phyloP scores from a whole-genome alignment of 1,140 invertebrate species.

The Lutraria rhynchaena region DNA sequence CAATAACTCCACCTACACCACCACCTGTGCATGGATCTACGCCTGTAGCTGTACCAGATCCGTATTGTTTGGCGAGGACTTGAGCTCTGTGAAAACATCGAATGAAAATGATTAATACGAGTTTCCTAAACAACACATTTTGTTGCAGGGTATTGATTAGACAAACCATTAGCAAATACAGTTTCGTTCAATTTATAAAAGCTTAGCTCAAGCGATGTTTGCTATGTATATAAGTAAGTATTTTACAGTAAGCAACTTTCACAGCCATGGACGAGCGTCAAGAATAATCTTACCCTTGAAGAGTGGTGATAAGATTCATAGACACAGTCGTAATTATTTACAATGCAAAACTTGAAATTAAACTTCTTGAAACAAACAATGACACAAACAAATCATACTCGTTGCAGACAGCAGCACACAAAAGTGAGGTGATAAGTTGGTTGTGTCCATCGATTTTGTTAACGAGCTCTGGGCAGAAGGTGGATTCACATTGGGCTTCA shows the following conservation, averaged over 20 bases:
- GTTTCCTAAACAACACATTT: too few relatives aligned
- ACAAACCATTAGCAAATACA: too few relatives aligned
- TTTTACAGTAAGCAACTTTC: too few relatives aligned
- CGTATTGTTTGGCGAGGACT: constrained; percentile 7
- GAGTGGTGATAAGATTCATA: too few relatives aligned
- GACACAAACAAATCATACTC: constrained; percentile 29
- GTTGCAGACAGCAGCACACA: constrained; percentile 27
- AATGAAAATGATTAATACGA: too few relatives aligned
- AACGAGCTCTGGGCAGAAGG: constrained; percentile 13
- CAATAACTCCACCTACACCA: not conserved
- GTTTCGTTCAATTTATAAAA: not conserved
- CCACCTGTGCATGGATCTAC: constrained; percentile 7
- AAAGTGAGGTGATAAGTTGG: constrained; percentile 17
- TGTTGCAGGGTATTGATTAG: not conserved
- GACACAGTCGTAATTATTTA: too few relatives aligned
- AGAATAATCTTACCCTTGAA: too few relatives aligned
- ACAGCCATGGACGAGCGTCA: too few relatives aligned
- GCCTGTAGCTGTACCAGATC: not conserved
- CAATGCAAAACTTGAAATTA: too few relatives aligned
- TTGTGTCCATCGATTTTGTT: constrained; percentile 10
- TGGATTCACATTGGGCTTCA: constrained; percentile 31
- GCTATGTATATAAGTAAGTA: too few relatives aligned
- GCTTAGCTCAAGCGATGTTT: too few relatives aligned
- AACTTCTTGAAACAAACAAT: too few relatives aligned
- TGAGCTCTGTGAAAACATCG: not conserved